phyloP scores from a whole-genome alignment of 2,888 invertebrate species.

The Oscheius sp. region DNA sequence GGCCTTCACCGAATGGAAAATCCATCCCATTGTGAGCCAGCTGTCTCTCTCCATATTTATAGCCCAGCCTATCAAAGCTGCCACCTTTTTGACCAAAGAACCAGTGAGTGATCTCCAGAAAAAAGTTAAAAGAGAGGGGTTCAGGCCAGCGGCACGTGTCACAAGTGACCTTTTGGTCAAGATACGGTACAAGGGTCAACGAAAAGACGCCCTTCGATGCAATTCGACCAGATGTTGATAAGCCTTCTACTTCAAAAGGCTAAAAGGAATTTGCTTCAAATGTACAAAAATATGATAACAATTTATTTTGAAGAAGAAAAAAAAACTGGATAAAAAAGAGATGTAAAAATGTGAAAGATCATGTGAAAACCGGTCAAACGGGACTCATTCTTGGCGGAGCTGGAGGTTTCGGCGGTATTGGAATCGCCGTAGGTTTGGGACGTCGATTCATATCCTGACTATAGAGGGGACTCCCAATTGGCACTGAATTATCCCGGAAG shows the following conservation, averaged over 20 bases:
- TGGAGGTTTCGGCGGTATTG: slow-evolving; percentile 14
- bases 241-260: neutral
- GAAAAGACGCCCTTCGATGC: slow-evolving; percentile 12
- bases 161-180: slow-evolving; percentile 90
- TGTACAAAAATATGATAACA: too few species aligned
- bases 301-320: neutral
- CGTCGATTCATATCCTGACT: neutral
- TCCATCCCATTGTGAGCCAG: slow-evolving; percentile 84
- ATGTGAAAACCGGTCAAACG: slow-evolving; percentile 6
- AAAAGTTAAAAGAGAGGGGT: neutral
- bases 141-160: slow-evolving; percentile 66
- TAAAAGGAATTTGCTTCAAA: neutral
- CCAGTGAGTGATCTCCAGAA: slow-evolving; percentile 75
- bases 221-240: slow-evolving; percentile 12
- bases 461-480: slow-evolving; percentile 13
- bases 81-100: slow-evolving; percentile 86
- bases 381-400: slow-evolving; percentile 17
- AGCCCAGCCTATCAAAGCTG: slow-evolving; percentile 90
- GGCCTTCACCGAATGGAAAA: slow-evolving; percentile 96
- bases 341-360: slow-evolving; percentile 18
- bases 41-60: slow-evolving; percentile 92
- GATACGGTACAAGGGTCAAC: slow-evolving; percentile 77
- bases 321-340: neutral
- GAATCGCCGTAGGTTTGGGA: neutral
- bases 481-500: slow-evolving; percentile 19